Base-by-base conservation (phyloP, 2,113 vertebrate species). In the Phaethornis superciliosus region DNA sequence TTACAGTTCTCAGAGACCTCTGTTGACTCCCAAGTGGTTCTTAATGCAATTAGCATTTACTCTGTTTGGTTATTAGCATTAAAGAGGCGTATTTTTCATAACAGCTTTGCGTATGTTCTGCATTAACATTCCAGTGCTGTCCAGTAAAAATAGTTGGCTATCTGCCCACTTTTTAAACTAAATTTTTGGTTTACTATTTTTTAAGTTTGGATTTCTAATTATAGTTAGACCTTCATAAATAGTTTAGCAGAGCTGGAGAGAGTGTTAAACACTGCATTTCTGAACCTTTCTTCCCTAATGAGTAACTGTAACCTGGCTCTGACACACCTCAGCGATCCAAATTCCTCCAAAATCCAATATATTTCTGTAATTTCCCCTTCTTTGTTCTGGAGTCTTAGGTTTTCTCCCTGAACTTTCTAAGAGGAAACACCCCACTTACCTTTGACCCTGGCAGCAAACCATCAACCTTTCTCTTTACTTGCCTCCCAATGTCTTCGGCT, bases 91-190 rank as follows among this genome's bases (percentile, higher is more conserved):
- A 65, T 63, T 92, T 88, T 94, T 95, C 75, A 80, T 64, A 79
- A 88, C 47, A 86, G 56, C 21, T 94, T 93, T 96, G 22, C 32
- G 2, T 94, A 96, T 95, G 92, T 90, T 84, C 74, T 2, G 1
- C 68, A 97, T 96, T 95, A 96, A 95, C 85, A 96, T 97, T 95
- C 95, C 94, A 95, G 60, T 82, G 75, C 32, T 95, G n/a, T 79
- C 96, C 86, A 93, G 85, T 95, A 96, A 97, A 97, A 95, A 88
- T 80, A n/a, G 51, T 81, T 96, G 91, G 89, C 62, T 17, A 76
- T 51, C 30, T 94, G 92, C 88, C 93, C 84, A 80, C 79, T 81
- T 88, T 81, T 95, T 84, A 95, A 97, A 93, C 81, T 93, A 96
- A 94, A 88, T 76, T 96, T 96, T 95, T 94, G 85, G 84, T 92